Percentiles rank a stretch among this genome's conserved stretches.
Evolutionary conservation across 1,140 invertebrate genomes (phyloP).

Genomic region (Lasioglossum baleicum): DNA sequence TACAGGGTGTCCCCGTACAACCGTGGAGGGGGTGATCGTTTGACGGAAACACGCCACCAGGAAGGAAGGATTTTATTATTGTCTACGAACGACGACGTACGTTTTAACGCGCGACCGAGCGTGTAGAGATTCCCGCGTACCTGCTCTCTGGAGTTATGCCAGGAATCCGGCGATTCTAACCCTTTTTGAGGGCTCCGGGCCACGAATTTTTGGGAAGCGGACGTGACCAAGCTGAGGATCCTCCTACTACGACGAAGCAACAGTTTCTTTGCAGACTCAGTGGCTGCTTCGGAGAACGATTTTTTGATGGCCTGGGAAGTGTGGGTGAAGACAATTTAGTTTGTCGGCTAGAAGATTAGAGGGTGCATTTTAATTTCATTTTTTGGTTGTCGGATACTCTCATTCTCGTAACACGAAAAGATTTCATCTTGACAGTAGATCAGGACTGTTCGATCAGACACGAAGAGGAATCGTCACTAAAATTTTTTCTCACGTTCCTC

Average conservation of each 20-base stretch:
- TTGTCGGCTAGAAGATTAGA: too few species aligned
- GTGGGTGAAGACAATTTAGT: too few species aligned
- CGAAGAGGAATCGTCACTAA: too few species aligned
- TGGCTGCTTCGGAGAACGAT: too few species aligned
- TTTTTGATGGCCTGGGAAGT: too few species aligned
- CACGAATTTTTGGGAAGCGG: background rate
- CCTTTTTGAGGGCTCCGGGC: background rate
- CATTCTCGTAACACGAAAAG: too few species aligned
- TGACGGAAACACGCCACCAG: slow-evolving; percentile 10
- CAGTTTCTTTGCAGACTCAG: background rate
- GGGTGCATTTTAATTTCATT: too few species aligned
- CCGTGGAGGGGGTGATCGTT: background rate
- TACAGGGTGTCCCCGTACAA: too few species aligned
- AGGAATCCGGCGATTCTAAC: background rate
- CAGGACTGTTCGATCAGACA: too few species aligned
- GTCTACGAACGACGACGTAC: background rate
- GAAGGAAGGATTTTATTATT: slow-evolving; percentile 15
- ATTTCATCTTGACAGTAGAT: too few species aligned
- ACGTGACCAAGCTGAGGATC: background rate
- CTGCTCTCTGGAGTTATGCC: background rate
- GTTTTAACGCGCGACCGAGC: slow-evolving; percentile 21
- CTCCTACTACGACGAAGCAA: background rate
- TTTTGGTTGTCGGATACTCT: too few species aligned
- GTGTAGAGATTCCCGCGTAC: background rate
- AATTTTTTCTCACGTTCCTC: too few species aligned